A percentile compares a stretch with the other conserved stretches of the same genome.
Evolutionary conservation across 2,797 vertebrate genomes (phyloP).

Genomic region (Perodicticus potto): DNA sequence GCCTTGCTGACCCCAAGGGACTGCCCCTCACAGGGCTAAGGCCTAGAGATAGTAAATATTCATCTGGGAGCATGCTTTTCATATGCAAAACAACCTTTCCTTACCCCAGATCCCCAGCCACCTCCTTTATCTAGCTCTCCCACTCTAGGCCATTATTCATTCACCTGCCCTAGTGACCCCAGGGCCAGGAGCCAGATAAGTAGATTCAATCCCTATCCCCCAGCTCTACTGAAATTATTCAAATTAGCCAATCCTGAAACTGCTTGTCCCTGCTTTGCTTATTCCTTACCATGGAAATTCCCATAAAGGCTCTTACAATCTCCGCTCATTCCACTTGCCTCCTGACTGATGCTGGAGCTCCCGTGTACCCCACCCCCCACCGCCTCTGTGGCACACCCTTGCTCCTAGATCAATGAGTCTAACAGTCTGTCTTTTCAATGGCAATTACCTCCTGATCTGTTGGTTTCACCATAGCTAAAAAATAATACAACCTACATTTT

Average conservation of each 20-base stretch:
- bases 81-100: not conserved
- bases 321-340: not conserved
- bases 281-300: not conserved
- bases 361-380: too few relatives aligned
- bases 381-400: not conserved
- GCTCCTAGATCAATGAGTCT: not conserved
- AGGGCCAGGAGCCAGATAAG: not conserved
- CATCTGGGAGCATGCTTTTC: not conserved
- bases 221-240: not conserved
- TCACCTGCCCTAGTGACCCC: not conserved
- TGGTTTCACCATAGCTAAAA: slow-evolving; percentile 19
- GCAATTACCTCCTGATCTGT: not conserved
- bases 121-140: not conserved
- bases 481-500: not conserved
- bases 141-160: not conserved
- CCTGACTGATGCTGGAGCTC: not conserved
- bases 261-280: not conserved
- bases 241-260: not conserved
- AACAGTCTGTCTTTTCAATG: not conserved
- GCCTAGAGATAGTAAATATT: not conserved
- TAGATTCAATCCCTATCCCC: not conserved
- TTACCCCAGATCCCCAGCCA: not conserved
- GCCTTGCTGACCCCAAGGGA: not conserved
- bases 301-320: not conserved
- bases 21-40: not conserved